Percentiles rank a stretch among this genome's conserved stretches.
Conservation (phyloP, 2,113 vertebrate species). For the Halcyon malimbica region DNA sequence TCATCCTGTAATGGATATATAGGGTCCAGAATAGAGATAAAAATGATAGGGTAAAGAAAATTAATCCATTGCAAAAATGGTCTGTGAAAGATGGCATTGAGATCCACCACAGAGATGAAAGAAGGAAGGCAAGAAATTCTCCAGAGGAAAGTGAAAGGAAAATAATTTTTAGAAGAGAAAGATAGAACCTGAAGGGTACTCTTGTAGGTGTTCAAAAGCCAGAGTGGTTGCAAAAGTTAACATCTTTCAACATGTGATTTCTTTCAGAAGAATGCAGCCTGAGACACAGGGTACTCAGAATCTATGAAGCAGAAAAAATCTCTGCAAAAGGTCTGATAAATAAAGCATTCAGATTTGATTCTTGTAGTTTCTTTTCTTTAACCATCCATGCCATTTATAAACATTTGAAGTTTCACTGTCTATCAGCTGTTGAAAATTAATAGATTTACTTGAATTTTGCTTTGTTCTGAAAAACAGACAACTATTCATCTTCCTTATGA, state of each 20-base stretch:
- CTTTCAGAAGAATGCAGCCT: not conserved
- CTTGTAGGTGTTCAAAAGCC: accelerated
- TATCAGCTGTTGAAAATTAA: not conserved
- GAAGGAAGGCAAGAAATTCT: not conserved
- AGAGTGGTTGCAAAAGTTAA: not conserved
- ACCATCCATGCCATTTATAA: not conserved
- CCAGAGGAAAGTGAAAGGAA: not conserved
- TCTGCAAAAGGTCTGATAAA: not conserved
- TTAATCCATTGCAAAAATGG: not conserved
- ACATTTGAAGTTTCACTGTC: not conserved
- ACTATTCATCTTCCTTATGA: not conserved
- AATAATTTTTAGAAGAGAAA: not conserved
- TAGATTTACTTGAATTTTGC: not conserved
- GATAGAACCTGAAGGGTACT: not conserved
- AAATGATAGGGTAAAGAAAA: not conserved
- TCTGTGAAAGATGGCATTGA: not conserved
- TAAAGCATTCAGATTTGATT: not conserved
- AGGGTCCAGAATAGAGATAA: not conserved
- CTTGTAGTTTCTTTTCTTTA: not conserved
- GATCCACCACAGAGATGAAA: not conserved
- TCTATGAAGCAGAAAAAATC: not conserved
- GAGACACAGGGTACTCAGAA: not conserved
- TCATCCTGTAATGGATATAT: not conserved
- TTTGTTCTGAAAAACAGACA: not conserved
- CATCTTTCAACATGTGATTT: not conserved